Evolutionary conservation across 1,140 invertebrate species (phyloP).

Genomic region (Drosophila persimilis): DNA sequence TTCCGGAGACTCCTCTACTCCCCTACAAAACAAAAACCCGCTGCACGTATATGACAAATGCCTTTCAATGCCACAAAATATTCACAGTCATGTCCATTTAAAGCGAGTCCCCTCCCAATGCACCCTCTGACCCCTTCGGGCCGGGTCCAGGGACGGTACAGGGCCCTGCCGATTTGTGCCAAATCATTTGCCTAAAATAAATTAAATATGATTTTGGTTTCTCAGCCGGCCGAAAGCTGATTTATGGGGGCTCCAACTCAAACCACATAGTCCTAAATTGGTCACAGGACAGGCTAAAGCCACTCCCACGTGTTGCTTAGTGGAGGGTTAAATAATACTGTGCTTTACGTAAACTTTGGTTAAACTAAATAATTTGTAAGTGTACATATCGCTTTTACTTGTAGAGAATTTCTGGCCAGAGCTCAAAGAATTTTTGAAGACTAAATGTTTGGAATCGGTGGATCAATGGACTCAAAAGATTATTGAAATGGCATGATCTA

Average conservation of each 20-base stretch:
- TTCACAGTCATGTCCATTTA: slow-evolving; percentile 73
- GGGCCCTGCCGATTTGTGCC: slow-evolving; percentile 42
- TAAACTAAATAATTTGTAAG: too few species aligned
- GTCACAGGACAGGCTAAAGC: slow-evolving; percentile 14
- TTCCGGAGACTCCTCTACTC: slow-evolving; percentile 2
- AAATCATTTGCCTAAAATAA: slow-evolving; percentile 62
- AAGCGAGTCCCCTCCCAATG: slow-evolving; percentile 52
- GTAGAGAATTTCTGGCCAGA: too few species aligned
- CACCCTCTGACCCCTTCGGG: slow-evolving; percentile 16
- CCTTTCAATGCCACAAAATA: slow-evolving; percentile 53
- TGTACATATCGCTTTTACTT: too few species aligned
- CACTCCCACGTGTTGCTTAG: slow-evolving; percentile 42
- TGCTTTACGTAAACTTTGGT: not conserved
- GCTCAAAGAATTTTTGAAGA: too few species aligned
- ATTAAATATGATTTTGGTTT: slow-evolving; percentile 60
- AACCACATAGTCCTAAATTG: slow-evolving; percentile 30
- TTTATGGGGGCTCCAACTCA: slow-evolving; percentile 47
- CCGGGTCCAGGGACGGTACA: not conserved
- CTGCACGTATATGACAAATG: slow-evolving; percentile 62
- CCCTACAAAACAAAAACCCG: not conserved
- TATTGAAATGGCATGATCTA: too few species aligned
- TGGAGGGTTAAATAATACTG: not conserved
- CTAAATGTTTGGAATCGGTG: too few species aligned
- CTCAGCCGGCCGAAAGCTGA: slow-evolving; percentile 57
- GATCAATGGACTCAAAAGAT: too few species aligned